Base-by-base conservation (phyloP, 2,888 invertebrate species). In the Pristionchus exspectatus region DNA sequence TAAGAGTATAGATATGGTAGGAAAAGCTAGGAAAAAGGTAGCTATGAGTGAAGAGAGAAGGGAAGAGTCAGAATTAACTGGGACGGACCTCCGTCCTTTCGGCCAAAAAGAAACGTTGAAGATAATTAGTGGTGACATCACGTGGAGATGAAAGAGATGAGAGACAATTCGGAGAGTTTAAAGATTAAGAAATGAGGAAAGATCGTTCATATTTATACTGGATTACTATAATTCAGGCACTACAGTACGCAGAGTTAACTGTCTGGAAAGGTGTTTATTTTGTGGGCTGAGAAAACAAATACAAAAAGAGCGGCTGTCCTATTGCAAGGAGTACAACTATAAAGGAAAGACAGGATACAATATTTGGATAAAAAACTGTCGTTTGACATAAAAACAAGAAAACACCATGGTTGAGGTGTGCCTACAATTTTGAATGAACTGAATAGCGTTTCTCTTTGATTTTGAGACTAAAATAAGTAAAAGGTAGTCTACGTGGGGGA, bases 1-100 rank as follows among this genome's bases (percentile, higher is more conserved):
- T 10, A 50, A 10, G n/a, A 24, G 12, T 27, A 14, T 44, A 14
- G 74, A 44, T 44, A 44, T 18, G 72, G n/a, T 9, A 72, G 27
- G 18, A 27, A 12, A 5, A 24, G 24, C 74, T 2, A 44, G 21
- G 44, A 7, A 24, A 44, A 33, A 33, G 21, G 24, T n/a, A 27
- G 69, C 27, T 14, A 38, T 30, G 27, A 18, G 2, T 74, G 44
- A 24, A 4, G n/a, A 74, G 44, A 38, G 74, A 74, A 74, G 33
- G 33, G 74, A 74, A 74, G 74, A 74, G 74, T 38, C 74, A 81
- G 81, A 81, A 50, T 81, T 81, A 81, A 81, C 81, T 50, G 81
- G 77, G 30, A 30, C 30, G 77, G 81, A 50, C 81, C 81, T 81
- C 81, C 54, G 81, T 77, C 74, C 74, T 77, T 77, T 38, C 38